Base-by-base conservation (phyloP, 30 jellyfish, hydroid and myxozoan genomes). In the Turritopsis rubra region DNA sequence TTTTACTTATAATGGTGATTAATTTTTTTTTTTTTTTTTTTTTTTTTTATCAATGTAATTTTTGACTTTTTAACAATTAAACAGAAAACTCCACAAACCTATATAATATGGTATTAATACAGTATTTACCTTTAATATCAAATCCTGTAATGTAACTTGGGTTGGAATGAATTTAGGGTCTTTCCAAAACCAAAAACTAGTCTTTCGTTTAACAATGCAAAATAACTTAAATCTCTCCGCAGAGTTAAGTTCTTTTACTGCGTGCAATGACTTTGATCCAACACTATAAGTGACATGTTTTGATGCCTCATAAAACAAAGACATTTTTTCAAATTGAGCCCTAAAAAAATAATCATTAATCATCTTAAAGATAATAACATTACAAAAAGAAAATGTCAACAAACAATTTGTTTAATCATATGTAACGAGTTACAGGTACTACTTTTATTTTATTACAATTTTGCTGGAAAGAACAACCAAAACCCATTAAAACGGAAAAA, bases 151-250 rank as follows among this genome's bases (percentile, higher is more conserved):
- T 41, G 85, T 81, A 13, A 86, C 75, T 91, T 87, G 90, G 18
- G 97, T 91, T 65, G 94, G 96, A 53, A 52, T 52, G 13, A 86
- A 73, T 81, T 91, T 87, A 28, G 96, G 89, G 54, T 80, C 83
- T 76, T 87, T 83, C 97, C 97, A 91, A n/a, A 87, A 86, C 97
- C 97, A 91, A 70, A 91, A 87, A 29, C 91, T 71, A 21, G 66
- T 87, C 75, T 87, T 87, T 79, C 94, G 71, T 27, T 83, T 81
- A 27, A 87, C 97, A 27, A 91, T 25, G 28, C 95, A 91, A 21
- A 91, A 65, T 18, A 65, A 79, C 7, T 81, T 52, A 78, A 83
- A 91, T 53, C 96, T 75, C 7, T 91, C 96, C 16, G 96, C 94
- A 27, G 97, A 91, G 73, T 87, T 91, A 79, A 91, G 41, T 70